Evolutionary conservation across 1,140 invertebrate genomes (phyloP).

Genomic region (Danaus plexippus): DNA sequence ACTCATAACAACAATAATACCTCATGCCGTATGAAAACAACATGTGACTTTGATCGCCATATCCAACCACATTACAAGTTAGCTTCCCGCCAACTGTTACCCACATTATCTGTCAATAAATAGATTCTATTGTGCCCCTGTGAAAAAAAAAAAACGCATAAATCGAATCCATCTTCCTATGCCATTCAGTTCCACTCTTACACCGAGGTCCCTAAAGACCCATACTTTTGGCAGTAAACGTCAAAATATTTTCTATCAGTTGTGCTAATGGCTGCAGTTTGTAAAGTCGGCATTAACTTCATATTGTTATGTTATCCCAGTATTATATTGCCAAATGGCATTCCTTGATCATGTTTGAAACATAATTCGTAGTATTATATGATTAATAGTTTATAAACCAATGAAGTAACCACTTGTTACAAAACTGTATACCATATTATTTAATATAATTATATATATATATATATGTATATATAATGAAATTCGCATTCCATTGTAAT

Average conservation of each 20-base stretch:
- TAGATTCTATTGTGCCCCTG: conserved; percentile 50
- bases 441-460: too few species aligned
- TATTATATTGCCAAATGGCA: conserved; percentile 38
- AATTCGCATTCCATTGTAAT: too few species aligned
- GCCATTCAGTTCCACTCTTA: conserved; percentile 44
- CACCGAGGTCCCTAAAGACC: conserved; percentile 52
- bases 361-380: not conserved
- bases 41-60: conserved; percentile 68
- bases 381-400: conserved; percentile 14
- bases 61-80: conserved; percentile 62
- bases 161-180: conserved; percentile 64
- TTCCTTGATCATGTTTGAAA: too few species aligned
- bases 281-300: conserved; percentile 50
- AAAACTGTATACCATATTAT: too few species aligned
- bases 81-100: conserved; percentile 58
- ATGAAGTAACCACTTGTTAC: too few species aligned
- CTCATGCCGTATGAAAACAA: conserved; percentile 38
- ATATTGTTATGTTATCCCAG: conserved; percentile 54
- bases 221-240: conserved; percentile 55
- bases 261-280: conserved; percentile 59
- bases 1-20: conserved; percentile 14
- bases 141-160: conserved; percentile 63
- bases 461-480: too few species aligned
- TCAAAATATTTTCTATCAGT: conserved; percentile 69
- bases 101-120: conserved; percentile 65